Evolutionary conservation across 2,113 vertebrate genomes (phyloP).

Genomic region (Scomber scombrus): DNA sequence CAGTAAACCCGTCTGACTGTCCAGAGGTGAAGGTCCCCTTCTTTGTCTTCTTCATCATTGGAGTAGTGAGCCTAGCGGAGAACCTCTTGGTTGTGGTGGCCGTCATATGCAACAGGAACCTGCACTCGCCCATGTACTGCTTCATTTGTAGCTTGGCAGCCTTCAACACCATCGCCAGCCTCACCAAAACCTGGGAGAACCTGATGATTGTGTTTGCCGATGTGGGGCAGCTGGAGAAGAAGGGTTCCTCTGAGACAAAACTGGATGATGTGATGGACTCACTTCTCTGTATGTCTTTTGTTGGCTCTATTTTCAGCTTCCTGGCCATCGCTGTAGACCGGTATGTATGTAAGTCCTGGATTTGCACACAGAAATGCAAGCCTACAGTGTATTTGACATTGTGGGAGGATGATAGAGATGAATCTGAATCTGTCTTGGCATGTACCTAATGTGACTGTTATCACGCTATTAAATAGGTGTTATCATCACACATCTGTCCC

Average conservation of each 20-base stretch:
- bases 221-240: slow-evolving; percentile 86
- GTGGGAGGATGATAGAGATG: not conserved
- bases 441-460: too few relatives aligned
- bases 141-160: slow-evolving; percentile 96
- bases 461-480: too few relatives aligned
- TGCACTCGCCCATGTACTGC: slow-evolving; percentile 95
- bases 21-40: slow-evolving; percentile 87
- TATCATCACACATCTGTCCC: too few relatives aligned
- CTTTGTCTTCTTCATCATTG: slow-evolving; percentile 90
- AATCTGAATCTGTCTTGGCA: not conserved
- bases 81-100: slow-evolving; percentile 93
- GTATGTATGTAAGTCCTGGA: slow-evolving; percentile 58
- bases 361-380: not conserved
- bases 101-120: slow-evolving; percentile 90
- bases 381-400: not conserved
- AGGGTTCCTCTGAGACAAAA: slow-evolving; percentile 83
- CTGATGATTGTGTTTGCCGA: slow-evolving; percentile 89
- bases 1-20: slow-evolving; percentile 85
- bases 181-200: slow-evolving; percentile 92
- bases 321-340: slow-evolving; percentile 93
- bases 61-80: slow-evolving; percentile 89
- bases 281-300: slow-evolving; percentile 91
- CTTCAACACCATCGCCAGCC: slow-evolving; percentile 93
- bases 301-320: slow-evolving; percentile 94
- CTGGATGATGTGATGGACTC: slow-evolving; percentile 93